Evolutionary conservation across 2,797 vertebrate species (phyloP).

Genomic region (Sebastes trivittatus): DNA sequence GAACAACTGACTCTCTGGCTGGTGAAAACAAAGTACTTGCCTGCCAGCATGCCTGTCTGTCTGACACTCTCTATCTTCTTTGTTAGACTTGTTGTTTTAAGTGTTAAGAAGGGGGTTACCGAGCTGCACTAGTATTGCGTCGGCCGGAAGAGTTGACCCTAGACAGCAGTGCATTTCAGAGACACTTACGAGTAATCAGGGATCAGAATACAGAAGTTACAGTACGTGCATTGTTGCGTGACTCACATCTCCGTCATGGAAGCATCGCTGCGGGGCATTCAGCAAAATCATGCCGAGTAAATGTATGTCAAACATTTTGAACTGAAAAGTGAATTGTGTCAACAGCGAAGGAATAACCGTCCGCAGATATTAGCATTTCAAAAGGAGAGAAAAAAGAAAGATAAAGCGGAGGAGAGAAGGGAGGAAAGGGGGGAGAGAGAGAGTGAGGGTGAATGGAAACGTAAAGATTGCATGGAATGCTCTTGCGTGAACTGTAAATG

Average conservation of each 20-base stretch:
- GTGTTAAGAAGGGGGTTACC: constrained; percentile 12
- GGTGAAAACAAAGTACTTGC: background rate
- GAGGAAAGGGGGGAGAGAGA: background rate
- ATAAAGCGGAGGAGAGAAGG: background rate
- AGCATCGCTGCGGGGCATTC: constrained; percentile 8
- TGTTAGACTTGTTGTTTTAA: background rate
- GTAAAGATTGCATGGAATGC: constrained; percentile 77
- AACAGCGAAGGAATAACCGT: constrained; percentile 11
- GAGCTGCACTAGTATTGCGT: background rate
- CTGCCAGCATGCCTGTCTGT: background rate
- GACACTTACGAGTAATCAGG: constrained; percentile 8
- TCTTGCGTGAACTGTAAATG: constrained; percentile 74
- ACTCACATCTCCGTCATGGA: constrained; percentile 14
- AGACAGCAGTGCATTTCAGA: constrained; percentile 3
- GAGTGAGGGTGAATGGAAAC: constrained; percentile 59
- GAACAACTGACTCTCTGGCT: background rate
- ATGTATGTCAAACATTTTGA: constrained; percentile 26
- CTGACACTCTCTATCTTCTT: background rate
- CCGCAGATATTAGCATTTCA: constrained; percentile 41
- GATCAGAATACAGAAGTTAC: constrained; percentile 26
- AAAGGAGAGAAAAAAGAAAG: constrained; percentile 14
- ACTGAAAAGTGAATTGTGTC: constrained; percentile 20
- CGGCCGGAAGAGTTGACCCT: background rate
- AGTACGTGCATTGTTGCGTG: constrained; percentile 11
- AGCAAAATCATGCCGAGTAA: constrained; percentile 19